Percentiles rank a stretch among this genome's conserved stretches.
Conservation (phyloP, 1,140 invertebrate genomes). For the Eriosoma lanigerum region DNA sequence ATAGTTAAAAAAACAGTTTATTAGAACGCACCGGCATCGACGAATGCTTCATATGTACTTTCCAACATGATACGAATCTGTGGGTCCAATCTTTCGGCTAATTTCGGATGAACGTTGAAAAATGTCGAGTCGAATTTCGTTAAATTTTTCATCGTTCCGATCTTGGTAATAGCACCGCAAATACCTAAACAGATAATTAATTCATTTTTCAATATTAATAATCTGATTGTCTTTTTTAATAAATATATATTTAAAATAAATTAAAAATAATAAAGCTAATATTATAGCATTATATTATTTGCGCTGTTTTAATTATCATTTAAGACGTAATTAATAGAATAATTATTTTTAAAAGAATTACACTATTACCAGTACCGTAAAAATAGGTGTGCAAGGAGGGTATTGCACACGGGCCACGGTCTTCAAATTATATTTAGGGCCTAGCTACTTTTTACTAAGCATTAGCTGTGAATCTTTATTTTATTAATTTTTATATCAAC, state of each 20-base stretch:
- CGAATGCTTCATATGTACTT: slow-evolving; percentile 62
- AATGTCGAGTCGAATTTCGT: slow-evolving; percentile 84
- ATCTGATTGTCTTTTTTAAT: neutral
- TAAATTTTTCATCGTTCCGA: slow-evolving; percentile 86
- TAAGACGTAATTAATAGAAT: no score
- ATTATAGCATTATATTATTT: neutral
- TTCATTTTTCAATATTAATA: neutral
- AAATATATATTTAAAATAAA: neutral
- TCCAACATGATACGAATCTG: slow-evolving; percentile 87
- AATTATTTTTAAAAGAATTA: no score
- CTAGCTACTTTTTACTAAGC: no score
- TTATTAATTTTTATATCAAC: no score
- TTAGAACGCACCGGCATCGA: slow-evolving; percentile 46
- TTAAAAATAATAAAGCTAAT: neutral
- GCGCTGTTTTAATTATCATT: no score
- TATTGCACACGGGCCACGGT: no score
- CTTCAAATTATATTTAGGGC: no score
- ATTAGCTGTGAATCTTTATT: no score
- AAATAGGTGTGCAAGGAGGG: no score
- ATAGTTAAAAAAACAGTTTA: neutral
- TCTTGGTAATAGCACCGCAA: slow-evolving; percentile 77
- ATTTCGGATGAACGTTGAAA: slow-evolving; percentile 88
- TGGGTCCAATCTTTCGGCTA: slow-evolving; percentile 92
- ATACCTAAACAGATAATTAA: slow-evolving; percentile 58
- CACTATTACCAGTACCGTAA: no score